Evolutionary conservation across 2,113 vertebrate species (phyloP), one percentile per base, ranked within the genome.

Genomic region (Pseudopodoces humilis): DNA sequence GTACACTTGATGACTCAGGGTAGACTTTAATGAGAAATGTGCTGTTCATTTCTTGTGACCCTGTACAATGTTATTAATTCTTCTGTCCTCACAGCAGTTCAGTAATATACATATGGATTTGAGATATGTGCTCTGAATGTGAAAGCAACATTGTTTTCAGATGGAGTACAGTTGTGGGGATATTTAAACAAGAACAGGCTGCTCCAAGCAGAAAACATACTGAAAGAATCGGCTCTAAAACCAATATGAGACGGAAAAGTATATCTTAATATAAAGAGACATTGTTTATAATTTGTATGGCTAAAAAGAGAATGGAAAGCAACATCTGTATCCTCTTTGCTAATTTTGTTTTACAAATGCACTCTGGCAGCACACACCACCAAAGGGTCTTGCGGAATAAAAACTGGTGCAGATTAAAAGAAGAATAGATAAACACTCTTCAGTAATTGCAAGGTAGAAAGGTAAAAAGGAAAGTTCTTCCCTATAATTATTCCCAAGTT

Each of bases 291-390:
- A 90, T 88, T 95, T 84, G 76, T 92, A 84, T 68, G 41, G 72
- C 68, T 96, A 90, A 94, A 90, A 95, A 74, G 85, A 86, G 85
- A 93, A 88, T 71, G 76, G 85, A 92, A 70, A 94, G 64, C 47
- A 90, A 94, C 94, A 97, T 96, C 93, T 96, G 94, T 78, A 71
- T 92, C 65, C 64, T 88, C 71, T 96, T 93, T 90, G 85, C 64
- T 94, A 86, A 96, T 96, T 94, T 90, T 10, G 44, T 88, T 93
- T 92, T 93, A 88, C 80, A 94, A 94, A 93, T 69, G 90, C 22
- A 68, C 47, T 93, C 90, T 92, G 83, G 93, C 90, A 93, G 44
- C 44, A 81, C 43, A 72, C 31, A 49, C 85, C 83, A 90, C 88
- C 65, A 41, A 74, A 78, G 22, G 49, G 25, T 64, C 64, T 78